Evolutionary conservation across 2,113 vertebrate genomes (phyloP).

Genomic region (Miniopterus natalensis): DNA sequence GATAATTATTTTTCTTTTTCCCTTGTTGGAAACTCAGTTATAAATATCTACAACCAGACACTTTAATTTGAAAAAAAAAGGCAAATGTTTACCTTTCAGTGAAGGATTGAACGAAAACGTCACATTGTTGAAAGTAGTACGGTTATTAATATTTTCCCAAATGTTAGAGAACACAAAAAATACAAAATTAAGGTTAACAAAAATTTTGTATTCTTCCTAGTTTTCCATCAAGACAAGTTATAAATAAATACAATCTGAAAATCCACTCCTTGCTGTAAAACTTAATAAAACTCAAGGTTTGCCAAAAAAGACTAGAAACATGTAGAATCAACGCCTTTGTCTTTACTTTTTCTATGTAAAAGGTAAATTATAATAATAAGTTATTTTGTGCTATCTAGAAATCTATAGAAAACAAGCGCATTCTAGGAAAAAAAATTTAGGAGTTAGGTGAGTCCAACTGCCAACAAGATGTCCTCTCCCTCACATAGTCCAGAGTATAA

Average conservation of each 20-base stretch:
- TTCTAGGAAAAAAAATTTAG: not conserved
- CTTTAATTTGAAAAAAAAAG: constrained; percentile 6
- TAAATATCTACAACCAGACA: not conserved
- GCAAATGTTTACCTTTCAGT: not conserved
- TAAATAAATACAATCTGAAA: constrained; percentile 51
- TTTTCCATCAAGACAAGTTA: constrained; percentile 10
- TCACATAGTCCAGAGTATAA: not conserved
- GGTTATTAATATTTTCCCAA: constrained; percentile 21
- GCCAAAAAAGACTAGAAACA: constrained; percentile 41
- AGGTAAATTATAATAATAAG: constrained; percentile 17
- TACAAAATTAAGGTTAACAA: not conserved
- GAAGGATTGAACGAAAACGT: not conserved
- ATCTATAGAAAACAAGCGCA: constrained; percentile 32
- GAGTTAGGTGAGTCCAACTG: not conserved
- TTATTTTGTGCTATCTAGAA: not conserved
- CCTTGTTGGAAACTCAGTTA: constrained; percentile 35
- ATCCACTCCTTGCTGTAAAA: constrained; percentile 20
- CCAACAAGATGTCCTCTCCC: not conserved
- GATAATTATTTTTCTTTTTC: not conserved
- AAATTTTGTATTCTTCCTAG: not conserved
- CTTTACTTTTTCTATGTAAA: constrained; percentile 30
- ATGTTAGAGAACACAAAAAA: constrained; percentile 30
- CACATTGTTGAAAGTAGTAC: not conserved
- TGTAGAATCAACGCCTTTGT: not conserved
- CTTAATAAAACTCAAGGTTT: not conserved